These are phyloP conservation scores for Pedionomus torquatus DNA, from an alignment of 2,113 vertebrate species.

Conservation along the genomic window DNA sequence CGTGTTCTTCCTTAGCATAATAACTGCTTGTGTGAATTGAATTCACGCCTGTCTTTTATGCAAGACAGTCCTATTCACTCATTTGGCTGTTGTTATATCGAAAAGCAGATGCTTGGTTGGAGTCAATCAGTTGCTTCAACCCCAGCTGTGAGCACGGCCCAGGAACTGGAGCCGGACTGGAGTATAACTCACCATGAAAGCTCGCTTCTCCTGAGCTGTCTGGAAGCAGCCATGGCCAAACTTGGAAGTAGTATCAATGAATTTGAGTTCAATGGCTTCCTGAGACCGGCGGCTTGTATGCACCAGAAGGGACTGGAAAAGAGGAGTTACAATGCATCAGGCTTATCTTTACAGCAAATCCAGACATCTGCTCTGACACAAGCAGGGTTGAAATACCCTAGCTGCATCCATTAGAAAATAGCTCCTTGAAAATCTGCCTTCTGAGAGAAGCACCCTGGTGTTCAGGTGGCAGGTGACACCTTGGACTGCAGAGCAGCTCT, in stretches of 20 bases:
- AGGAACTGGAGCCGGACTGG: neutral
- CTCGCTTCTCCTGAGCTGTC: constrained; percentile 82
- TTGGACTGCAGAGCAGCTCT: neutral
- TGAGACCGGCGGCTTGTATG: constrained; percentile 72
- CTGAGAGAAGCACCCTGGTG: neutral
- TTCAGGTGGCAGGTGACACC: neutral
- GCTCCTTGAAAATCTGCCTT: neutral
- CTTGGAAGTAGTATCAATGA: constrained; percentile 87
- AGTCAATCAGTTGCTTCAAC: neutral
- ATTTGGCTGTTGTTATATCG: rapidly evolving
- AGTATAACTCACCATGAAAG: constrained; percentile 79
- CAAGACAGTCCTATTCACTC: neutral
- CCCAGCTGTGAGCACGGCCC: neutral
- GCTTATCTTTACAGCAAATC: rapidly evolving
- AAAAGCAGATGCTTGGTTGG: neutral
- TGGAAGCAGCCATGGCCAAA: constrained; percentile 84
- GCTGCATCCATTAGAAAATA: neutral
- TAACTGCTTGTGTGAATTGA: neutral
- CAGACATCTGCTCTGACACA: neutral
- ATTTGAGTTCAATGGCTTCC: constrained; percentile 82
- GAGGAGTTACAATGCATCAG: neutral
- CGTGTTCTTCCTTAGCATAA: neutral
- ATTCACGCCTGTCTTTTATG: neutral
- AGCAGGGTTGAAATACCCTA: neutral
- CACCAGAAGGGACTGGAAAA: constrained; percentile 78